Evolutionary conservation across 2,888 invertebrate genomes (phyloP).

Genomic region (Nomada goodeniana): DNA sequence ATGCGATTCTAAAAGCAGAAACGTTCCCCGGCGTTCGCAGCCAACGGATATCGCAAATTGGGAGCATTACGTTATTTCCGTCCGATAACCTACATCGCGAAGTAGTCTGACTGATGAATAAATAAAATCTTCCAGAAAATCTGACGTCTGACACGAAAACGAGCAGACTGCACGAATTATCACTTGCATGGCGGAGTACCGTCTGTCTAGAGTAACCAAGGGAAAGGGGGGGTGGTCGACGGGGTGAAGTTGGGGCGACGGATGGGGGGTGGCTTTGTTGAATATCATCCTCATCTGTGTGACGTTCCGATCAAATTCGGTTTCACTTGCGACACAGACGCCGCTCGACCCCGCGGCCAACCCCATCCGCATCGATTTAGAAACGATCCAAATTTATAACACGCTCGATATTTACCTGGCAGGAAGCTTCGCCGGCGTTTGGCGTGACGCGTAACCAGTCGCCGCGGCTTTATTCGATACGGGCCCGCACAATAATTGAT

Average conservation of each 20-base stretch:
- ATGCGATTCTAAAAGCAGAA: slow-evolving; percentile 40
- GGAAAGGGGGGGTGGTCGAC: no score
- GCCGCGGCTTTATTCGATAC: slow-evolving; percentile 33
- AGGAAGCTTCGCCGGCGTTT: slow-evolving; percentile 28
- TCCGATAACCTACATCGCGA: slow-evolving; percentile 81
- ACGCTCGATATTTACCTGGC: slow-evolving; percentile 48
- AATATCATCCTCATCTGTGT: slow-evolving; percentile 43
- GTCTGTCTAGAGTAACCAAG: slow-evolving; percentile 74
- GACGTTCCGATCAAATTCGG: slow-evolving; percentile 62
- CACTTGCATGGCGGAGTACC: slow-evolving; percentile 81
- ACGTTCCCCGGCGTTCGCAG: slow-evolving; percentile 46
- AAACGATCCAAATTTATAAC: slow-evolving; percentile 57
- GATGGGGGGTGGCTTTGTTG: neutral
- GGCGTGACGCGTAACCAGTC: slow-evolving; percentile 29
- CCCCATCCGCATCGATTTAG: slow-evolving; percentile 62
- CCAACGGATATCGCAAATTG: slow-evolving; percentile 74
- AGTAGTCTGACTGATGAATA: slow-evolving; percentile 80
- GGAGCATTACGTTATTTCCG: slow-evolving; percentile 81
- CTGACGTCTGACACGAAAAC: slow-evolving; percentile 82
- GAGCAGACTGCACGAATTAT: slow-evolving; percentile 81
- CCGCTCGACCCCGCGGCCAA: slow-evolving; percentile 37
- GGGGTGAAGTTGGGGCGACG: neutral
- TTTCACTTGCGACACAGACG: slow-evolving; percentile 69
- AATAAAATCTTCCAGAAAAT: slow-evolving; percentile 80
- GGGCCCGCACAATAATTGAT: slow-evolving; percentile 45